Evolutionary conservation across 2,113 vertebrate species (phyloP), one percentile per base, ranked within the genome.

Genomic region (Epinephelus moara): DNA sequence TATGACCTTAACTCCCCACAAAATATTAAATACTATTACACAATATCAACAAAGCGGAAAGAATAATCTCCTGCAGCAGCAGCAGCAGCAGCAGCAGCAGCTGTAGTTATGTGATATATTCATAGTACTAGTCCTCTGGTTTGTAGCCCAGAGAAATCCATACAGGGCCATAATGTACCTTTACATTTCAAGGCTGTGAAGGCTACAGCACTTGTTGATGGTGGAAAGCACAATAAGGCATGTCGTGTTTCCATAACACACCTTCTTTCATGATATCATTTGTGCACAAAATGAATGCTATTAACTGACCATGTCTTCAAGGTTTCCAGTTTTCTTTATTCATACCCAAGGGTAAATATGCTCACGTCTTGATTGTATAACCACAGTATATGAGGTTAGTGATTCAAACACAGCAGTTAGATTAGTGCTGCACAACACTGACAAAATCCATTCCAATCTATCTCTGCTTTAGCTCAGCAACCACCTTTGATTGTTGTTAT

Each of bases 1-100:
- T 72, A 25, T 85, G 75, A 86, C 76, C 86, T 85, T 42, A 74
- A 49, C 55, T 79, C 49, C 63, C 67, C 52, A 67, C 10, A 66
- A 75, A 37, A 76, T 76, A 86, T 79, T 52, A 74, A 75, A 87
- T 79, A 68, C 50, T 61, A 56, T 84, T 87, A 13, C 52, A 77
- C 50, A 85, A 77, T 64, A 78, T 80, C 33, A 82, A 60, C 64
- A 72, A 23, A 72, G 8, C 0, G 2, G 40, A 53, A 30, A 56
- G 14, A 80, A 70, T 33, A 64, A 81, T 77, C 67, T 70, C 30
- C 49, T 13, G 70, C 19, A 53, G 73, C 69, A 60, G 85, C 30
- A 17, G 70, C 19, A 53, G 73, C 19, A 53, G 73, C 68, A 60
- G 85, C 52, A 37, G 47, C 23, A 72, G 42, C 42, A 40, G 57